These are phyloP conservation scores for Scomber japonicus DNA, from an alignment of 2,113 vertebrate species.

Conservation along the genomic window DNA sequence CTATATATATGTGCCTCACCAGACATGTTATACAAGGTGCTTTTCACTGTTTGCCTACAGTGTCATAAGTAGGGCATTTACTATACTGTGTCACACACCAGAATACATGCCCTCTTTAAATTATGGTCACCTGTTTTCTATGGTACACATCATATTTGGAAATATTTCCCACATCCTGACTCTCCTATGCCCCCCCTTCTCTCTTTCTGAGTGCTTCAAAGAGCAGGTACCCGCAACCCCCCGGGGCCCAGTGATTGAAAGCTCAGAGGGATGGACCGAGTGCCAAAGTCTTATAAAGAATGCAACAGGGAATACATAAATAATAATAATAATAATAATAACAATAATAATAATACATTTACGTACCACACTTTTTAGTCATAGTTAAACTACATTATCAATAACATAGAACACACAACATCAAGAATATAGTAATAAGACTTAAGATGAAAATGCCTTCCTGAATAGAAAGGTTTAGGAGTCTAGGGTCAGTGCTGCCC, in stretches of 20 bases:
- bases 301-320: slow-evolving; percentile 79
- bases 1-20: background rate
- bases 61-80: background rate
- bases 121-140: slow-evolving; percentile 63
- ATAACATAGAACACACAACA: too few relatives aligned
- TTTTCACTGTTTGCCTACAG: background rate
- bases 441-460: too few relatives aligned
- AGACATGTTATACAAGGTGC: background rate
- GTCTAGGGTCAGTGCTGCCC: too few relatives aligned
- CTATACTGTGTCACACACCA: slow-evolving; percentile 46
- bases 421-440: too few relatives aligned
- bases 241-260: slow-evolving; percentile 80
- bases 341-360: too few relatives aligned
- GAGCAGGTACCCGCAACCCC: slow-evolving; percentile 82
- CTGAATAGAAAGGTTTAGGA: too few relatives aligned
- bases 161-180: slow-evolving; percentile 75
- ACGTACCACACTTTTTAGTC: too few relatives aligned
- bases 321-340: too few relatives aligned
- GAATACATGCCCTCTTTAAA: slow-evolving; percentile 42
- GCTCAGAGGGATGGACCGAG: slow-evolving; percentile 79
- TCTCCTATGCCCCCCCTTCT: slow-evolving; percentile 64
- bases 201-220: slow-evolving; percentile 79
- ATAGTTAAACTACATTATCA: too few relatives aligned
- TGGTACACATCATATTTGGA: slow-evolving; percentile 63
- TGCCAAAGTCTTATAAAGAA: slow-evolving; percentile 85